These are phyloP conservation scores for Siphonodentalium dalli DNA, from an alignment of 2,888 invertebrate species.

Conservation along the genomic window DNA sequence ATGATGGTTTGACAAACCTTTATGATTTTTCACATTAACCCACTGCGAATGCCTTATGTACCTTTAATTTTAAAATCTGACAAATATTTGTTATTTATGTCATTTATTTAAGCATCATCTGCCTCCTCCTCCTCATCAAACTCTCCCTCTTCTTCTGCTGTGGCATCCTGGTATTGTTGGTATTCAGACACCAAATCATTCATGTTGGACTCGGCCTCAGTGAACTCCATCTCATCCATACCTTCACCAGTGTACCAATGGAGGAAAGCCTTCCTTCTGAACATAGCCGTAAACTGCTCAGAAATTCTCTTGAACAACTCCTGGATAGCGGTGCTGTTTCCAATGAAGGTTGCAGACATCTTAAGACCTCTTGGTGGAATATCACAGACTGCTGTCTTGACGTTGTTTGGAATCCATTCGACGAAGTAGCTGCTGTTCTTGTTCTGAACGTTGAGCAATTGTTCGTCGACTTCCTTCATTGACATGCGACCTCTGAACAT, in stretches of 20 bases:
- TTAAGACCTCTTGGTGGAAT: constrained; percentile 88
- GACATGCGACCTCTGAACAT: constrained; percentile 90
- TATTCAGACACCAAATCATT: constrained; percentile 70
- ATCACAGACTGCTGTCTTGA: constrained; percentile 88
- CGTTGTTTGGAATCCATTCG: constrained; percentile 92
- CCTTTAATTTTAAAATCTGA: too few relatives aligned
- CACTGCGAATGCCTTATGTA: too few relatives aligned
- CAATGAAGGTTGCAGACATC: constrained; percentile 73
- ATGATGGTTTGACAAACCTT: too few relatives aligned
- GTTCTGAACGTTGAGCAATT: constrained; percentile 92
- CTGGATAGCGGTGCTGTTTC: constrained; percentile 61
- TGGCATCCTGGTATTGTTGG: constrained; percentile 60
- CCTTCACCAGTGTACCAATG: constrained; percentile 98
- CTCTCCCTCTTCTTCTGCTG: constrained; percentile 36
- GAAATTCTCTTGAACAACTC: constrained; percentile 57
- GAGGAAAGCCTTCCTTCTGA: constrained; percentile 93
- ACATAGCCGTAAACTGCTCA: constrained; percentile 81
- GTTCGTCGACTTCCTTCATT: constrained; percentile 88
- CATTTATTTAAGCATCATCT: too few relatives aligned
- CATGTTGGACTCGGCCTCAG: constrained; percentile 94
- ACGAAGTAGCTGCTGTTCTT: constrained; percentile 87
- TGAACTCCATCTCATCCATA: constrained; percentile 97
- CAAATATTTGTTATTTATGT: too few relatives aligned
- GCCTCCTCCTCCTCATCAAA: constrained; percentile 26
- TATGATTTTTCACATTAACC: too few relatives aligned